Base-by-base conservation (phyloP, 2,113 vertebrate genomes). In the Argyrosomus japonicus region DNA sequence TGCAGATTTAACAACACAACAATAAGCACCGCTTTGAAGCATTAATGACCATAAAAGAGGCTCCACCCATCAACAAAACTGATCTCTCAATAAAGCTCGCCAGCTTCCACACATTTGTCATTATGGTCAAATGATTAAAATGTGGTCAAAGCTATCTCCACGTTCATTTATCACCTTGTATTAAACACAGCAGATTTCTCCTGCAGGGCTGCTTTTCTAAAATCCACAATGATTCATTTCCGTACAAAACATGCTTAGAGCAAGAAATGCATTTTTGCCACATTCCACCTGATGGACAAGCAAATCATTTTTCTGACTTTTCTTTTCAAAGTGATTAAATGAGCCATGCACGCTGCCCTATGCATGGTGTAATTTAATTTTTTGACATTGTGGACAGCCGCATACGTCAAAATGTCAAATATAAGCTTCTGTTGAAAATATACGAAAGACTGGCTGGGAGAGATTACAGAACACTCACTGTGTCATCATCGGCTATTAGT, bases 331-430 rank as follows among this genome's bases (percentile, higher is more conserved):
- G 67, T 87, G 58, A 85, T 86, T 83, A 81, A 84, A 79, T 75
- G 68, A 73, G 81, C 80, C 79, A 61, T 58, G 25, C 67, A 62
- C 25, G 17, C 76, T 68, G 77, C 64, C 58, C 47, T 82, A 71
- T 77, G 79, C 47, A 72, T 68, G 68, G 29, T 79, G 54, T 84
- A 68, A 90, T 91, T 89, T 84, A 63, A 84, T 82, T 87, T 70
- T 62, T 67, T 75, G 32, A 64, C 61, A 70, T 80, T 54, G 63
- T 53, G 58, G 88, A 91, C 84, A 89, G 84, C 53, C 68, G 68
- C 80, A 89, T 88, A 86, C 78, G 68, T 91, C 88, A 92, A 89
- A 69, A 69, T 90, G 91, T 92, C 86, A 89, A 82, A 75, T 11
- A 79, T 86, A 91, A 93, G 87, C 90, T 91, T 93, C 86, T 17